Conservation (phyloP, 2,113 vertebrate species). For the Parus major region DNA sequence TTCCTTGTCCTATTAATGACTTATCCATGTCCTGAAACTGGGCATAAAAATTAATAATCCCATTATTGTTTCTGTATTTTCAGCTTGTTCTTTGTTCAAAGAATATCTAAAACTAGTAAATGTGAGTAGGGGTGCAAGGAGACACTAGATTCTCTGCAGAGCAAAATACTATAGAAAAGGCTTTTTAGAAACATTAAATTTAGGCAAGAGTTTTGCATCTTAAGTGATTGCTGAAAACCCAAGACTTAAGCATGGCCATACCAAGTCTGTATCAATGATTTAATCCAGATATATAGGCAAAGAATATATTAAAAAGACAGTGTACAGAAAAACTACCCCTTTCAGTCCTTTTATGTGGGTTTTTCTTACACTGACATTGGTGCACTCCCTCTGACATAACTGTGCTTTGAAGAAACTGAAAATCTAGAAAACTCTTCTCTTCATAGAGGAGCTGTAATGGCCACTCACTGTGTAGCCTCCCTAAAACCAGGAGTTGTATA, state of each 20-base stretch:
- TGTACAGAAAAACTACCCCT: neutral
- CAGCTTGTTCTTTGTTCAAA: neutral
- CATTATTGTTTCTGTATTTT: neutral
- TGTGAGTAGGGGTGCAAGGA: neutral
- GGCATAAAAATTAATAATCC: neutral
- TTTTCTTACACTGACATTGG: neutral
- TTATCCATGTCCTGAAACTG: neutral
- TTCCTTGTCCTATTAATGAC: neutral
- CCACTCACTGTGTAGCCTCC: neutral
- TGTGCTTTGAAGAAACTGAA: accelerated
- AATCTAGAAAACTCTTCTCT: neutral
- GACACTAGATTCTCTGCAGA: neutral
- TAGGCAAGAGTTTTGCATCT: neutral
- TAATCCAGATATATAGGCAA: neutral
- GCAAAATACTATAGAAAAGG: neutral
- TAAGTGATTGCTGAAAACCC: neutral
- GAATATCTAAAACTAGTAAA: neutral
- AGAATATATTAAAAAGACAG: neutral
- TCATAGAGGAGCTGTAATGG: neutral
- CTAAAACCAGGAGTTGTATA: neutral
- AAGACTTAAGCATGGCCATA: neutral
- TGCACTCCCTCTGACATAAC: neutral
- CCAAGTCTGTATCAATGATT: neutral
- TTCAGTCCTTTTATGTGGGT: neutral
- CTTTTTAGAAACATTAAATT: neutral